Base-by-base conservation (phyloP, 2,113 vertebrate genomes). In the Seriola dumerili region DNA sequence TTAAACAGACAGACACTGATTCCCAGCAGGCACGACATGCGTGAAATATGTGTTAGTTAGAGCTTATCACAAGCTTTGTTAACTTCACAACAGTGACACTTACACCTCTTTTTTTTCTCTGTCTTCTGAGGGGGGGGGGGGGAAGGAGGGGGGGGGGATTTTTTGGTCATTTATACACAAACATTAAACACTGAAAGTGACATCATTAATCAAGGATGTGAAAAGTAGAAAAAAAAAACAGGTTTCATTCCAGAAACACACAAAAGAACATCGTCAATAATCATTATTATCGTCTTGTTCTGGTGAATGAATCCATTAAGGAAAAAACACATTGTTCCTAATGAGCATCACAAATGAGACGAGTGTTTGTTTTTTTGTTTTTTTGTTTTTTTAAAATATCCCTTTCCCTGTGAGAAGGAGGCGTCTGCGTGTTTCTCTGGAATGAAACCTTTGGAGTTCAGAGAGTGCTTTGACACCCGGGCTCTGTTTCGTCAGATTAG, bases 1-100 rank as follows among this genome's bases (percentile, higher is more conserved):
- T 72, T 78, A 85, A 77, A 75, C 64, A 61, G 66, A 88, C 82
- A 74, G 64, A 78, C 72, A 48, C 57, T 46, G 82, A 83, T 65
- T 83, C 79, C 89, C 84, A 80, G 77, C 83, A 79, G 87, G 68
- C 86, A 85, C 76, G 19, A 70, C n/a, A 85, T 68, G 1, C 9
- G 76, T 86, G 58, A 44, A 87, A 23, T 48, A 73, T 70, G 72
- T 88, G 80, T 86, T 84, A 75, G 58, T 84, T 75, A 34, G 19
- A 50, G 46, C 74, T 84, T 21, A 64, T 81, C 71, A 68, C 57
- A 66, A 73, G 78, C 63, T 68, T 68, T 58, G 77, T 74, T 25
- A 66, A 55, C 52, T 69, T 87, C 52, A 68, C 38, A 63, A 84
- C 59, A 38, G 40, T 64, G 42, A 78, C 5, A 13, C 10, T 77